Conservation (phyloP, 2,797 vertebrate species). For the Spinus pinus region DNA sequence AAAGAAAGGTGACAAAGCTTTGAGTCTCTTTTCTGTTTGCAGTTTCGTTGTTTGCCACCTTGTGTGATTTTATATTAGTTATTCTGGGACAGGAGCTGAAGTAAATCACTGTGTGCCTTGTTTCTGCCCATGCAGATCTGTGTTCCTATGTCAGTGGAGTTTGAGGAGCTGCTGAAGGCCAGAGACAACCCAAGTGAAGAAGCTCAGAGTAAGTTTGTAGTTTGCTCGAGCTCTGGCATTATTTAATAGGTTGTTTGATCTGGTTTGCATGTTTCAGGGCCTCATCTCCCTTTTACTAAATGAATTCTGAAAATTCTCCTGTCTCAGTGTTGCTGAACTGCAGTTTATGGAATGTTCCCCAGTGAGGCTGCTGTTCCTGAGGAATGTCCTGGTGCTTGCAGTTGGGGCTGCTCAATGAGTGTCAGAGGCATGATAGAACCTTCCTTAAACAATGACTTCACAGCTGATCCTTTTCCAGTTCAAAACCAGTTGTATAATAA, state of each 20-base stretch:
- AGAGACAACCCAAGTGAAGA: slow-evolving; percentile 96
- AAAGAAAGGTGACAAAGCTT: neutral
- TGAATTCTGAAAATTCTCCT: neutral
- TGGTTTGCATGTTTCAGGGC: neutral
- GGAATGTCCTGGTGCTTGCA: neutral
- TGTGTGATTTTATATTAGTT: neutral
- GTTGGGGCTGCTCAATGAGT: fast-evolving
- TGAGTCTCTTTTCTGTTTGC: neutral
- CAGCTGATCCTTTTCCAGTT: neutral
- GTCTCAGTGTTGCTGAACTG: neutral
- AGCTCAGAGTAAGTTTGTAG: slow-evolving; percentile 86
- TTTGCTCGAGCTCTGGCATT: neutral
- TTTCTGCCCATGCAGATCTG: slow-evolving; percentile 82
- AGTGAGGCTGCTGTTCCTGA: neutral
- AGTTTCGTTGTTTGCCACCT: neutral
- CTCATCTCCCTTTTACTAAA: neutral
- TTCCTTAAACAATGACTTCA: neutral
- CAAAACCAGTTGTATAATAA: neutral
- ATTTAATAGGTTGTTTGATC: neutral
- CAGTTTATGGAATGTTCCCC: neutral
- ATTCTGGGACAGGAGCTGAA: neutral
- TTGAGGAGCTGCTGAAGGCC: slow-evolving; percentile 94
- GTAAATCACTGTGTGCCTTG: neutral
- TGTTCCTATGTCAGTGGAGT: slow-evolving; percentile 97
- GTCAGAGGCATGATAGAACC: neutral